phyloP scores from a whole-genome alignment of 2,113 vertebrate species.

The Zapornia atra region DNA sequence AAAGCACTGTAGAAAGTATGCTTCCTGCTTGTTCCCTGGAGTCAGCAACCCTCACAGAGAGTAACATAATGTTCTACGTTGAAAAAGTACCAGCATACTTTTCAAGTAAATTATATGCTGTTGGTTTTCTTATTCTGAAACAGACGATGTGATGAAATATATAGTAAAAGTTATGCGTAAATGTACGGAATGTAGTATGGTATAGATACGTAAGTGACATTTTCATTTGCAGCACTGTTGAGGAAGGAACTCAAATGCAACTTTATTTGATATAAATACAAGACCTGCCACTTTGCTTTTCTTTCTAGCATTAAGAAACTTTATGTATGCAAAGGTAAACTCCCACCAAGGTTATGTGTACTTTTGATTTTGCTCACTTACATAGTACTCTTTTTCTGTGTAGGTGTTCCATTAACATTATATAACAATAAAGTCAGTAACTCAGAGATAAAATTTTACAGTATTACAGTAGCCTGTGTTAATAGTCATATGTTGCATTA shows the following conservation, averaged over 20 bases:
- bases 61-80: background rate
- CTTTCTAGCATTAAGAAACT: background rate
- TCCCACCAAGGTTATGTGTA: background rate
- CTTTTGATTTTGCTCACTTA: background rate
- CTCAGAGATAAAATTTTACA: background rate
- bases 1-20: background rate
- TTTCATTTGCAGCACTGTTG: background rate
- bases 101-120: background rate
- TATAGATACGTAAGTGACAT: background rate
- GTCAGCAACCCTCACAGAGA: background rate
- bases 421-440: background rate
- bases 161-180: background rate
- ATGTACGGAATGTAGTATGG: fast-evolving
- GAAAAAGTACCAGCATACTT: background rate
- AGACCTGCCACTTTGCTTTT: background rate
- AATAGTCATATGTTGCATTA: background rate
- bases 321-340: background rate
- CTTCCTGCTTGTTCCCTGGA: background rate
- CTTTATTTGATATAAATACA: background rate
- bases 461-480: background rate
- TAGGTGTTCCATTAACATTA: background rate
- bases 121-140: background rate
- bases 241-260: background rate
- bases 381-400: background rate
- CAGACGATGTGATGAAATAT: background rate